Base-by-base conservation (phyloP, 1,140 invertebrate species). In the Zaprionus taronus region DNA sequence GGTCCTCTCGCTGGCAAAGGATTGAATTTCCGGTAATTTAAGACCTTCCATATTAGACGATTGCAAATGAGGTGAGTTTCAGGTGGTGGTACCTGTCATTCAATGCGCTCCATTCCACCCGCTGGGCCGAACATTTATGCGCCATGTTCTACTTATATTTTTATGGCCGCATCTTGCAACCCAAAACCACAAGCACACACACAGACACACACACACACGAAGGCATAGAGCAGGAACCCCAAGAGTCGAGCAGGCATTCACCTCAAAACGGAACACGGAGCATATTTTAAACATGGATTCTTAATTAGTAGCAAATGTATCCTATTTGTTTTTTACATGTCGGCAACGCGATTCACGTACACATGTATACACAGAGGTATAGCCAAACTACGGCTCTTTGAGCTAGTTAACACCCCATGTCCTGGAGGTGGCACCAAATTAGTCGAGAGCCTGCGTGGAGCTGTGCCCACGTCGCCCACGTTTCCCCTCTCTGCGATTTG, bases 301-400 rank as follows among this genome's bases (percentile, higher is more conserved):
- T 92, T 92, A 92, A 92, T 92, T 92, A 92, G 91, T 80, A 81
- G 79, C 75, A 81, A 89, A 78, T 92, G 90, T 92, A 91, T 80
- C 80, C 80, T 71, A 79, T 90, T 83, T 83, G 69, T 68, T 72
- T 72, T 76, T 56, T 76, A 68, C 80, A 83, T 77, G 62, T 80
- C 68, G 61, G 34, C 56, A 38, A 72, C 78, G 65, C 64, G 66
- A 71, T 77, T 78, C 71, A 72, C 70, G 81, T 68, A 67, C 81
- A 65, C 72, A 80, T 71, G 67, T 75, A 77, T 77, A 49, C 49
- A 15, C 62, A 51, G 53, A 60, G 73, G 68, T 47, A 55, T 72
- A 55, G 34, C 67, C 34, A 47, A 71, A 65, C 72, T 71, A 73
- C 78, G 61, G 20, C 61, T 64, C 53, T 57, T 47, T 57, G 66